Evolutionary conservation across 1,140 invertebrate genomes (phyloP).

Genomic region (Saccostrea glomerata): DNA sequence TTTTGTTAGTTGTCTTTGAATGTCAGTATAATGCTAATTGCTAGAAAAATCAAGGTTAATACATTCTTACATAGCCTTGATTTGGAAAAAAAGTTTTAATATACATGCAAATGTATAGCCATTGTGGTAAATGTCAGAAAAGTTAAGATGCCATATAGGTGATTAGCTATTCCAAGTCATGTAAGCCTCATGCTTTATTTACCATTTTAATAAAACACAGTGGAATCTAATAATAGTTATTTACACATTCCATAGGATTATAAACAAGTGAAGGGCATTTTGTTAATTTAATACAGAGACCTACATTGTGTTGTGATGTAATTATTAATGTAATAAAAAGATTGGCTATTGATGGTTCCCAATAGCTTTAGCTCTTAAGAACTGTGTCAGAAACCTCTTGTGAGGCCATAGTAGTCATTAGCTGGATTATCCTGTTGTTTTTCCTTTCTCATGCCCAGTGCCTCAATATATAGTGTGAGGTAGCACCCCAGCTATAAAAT

Average conservation of each 20-base stretch:
- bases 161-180: conserved; percentile 13
- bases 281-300: neutral
- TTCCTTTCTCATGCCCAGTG: neutral
- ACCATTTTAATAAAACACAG: conserved; percentile 16
- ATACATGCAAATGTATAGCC: neutral
- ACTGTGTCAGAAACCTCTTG: conserved; percentile 11
- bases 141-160: neutral
- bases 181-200: conserved; percentile 15
- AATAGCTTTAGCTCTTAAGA: neutral
- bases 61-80: neutral
- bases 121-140: conserved; percentile 10
- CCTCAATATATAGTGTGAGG: neutral
- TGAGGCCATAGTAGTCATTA: conserved; percentile 22
- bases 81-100: conserved; percentile 4
- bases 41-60: neutral
- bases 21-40: conserved; percentile 7
- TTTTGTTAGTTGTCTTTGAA: neutral
- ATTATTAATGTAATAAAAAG: conserved; percentile 13
- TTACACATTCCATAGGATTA: conserved; percentile 9
- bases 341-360: conserved; percentile 14
- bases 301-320: conserved; percentile 4
- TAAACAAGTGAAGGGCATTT: conserved; percentile 21
- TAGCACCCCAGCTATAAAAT: conserved; percentile 10
- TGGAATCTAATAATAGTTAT: conserved; percentile 2
- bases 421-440: conserved; percentile 7